These are phyloP conservation scores for Rhagium mordax DNA, from an alignment of 2,888 invertebrate species.

Conservation along the genomic window DNA sequence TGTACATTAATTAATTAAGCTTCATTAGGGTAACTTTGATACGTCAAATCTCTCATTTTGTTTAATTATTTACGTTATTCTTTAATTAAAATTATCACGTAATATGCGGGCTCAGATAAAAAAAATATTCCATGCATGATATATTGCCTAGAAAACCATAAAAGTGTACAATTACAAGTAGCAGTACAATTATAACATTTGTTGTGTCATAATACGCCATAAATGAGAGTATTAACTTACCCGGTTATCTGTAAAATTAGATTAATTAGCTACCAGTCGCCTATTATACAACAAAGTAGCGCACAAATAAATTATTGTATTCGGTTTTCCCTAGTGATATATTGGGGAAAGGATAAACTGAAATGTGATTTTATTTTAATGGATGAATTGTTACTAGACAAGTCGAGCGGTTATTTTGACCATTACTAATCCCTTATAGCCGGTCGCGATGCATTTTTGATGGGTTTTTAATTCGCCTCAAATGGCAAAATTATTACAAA, in stretches of 20 bases:
- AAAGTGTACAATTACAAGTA: slow-evolving; percentile 33
- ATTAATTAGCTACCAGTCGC: neutral
- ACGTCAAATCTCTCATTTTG: slow-evolving; percentile 59
- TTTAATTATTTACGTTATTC: slow-evolving; percentile 56
- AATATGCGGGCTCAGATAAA: slow-evolving; percentile 45
- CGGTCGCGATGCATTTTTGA: too few relatives aligned
- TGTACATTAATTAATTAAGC: slow-evolving; percentile 58
- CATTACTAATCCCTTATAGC: too few relatives aligned
- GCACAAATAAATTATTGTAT: neutral
- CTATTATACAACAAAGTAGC: neutral
- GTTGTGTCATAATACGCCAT: slow-evolving; percentile 5
- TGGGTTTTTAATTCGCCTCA: too few relatives aligned
- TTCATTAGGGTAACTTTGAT: slow-evolving; percentile 54
- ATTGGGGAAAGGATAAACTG: neutral
- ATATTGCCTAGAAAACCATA: slow-evolving; percentile 10
- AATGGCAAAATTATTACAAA: too few relatives aligned
- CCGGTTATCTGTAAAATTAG: slow-evolving; percentile 23
- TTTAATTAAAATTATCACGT: slow-evolving; percentile 55
- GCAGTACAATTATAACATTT: slow-evolving; percentile 24
- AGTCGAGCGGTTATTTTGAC: too few relatives aligned
- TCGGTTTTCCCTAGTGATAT: neutral
- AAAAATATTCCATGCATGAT: slow-evolving; percentile 30
- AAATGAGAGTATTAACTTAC: slow-evolving; percentile 22
- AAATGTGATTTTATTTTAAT: too few relatives aligned
- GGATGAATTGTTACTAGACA: too few relatives aligned